These are phyloP conservation scores for Tympanuchus pallidicinctus DNA, from an alignment of 2,113 vertebrate species.

Conservation along the genomic window DNA sequence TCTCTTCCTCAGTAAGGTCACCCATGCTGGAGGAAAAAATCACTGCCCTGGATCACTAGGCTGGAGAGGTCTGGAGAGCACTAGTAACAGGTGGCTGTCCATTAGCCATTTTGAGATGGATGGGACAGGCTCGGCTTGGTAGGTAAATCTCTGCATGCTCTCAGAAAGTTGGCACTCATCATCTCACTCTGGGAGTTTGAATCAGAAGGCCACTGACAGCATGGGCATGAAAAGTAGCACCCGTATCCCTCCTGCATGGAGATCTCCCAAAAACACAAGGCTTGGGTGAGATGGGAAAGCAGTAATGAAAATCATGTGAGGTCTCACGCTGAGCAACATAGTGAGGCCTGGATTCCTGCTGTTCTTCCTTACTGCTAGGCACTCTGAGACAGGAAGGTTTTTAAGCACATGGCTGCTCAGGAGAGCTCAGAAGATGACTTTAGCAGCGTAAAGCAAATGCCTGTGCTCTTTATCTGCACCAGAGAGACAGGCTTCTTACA, in stretches of 20 bases:
- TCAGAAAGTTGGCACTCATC: rapidly evolving
- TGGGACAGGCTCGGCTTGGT: not conserved
- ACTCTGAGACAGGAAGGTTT: not conserved
- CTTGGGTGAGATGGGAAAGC: not conserved
- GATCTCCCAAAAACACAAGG: not conserved
- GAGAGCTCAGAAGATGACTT: not conserved
- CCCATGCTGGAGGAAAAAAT: not conserved
- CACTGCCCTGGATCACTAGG: not conserved
- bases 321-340: not conserved
- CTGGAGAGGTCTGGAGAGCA: not conserved
- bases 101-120: not conserved
- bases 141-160: not conserved
- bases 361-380: not conserved
- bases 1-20: not conserved
- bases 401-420: not conserved
- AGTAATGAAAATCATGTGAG: not conserved
- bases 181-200: not conserved
- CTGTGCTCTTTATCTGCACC: not conserved
- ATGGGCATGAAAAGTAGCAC: not conserved
- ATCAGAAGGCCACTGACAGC: not conserved
- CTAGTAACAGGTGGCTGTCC: not conserved
- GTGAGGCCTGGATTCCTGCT: not conserved
- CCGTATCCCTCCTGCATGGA: not conserved
- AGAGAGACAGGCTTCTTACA: not conserved
- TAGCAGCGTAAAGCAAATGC: not conserved